These are phyloP conservation scores for Rhinichthys osculus DNA, from an alignment of 2,797 vertebrate species.

Conservation along the genomic window DNA sequence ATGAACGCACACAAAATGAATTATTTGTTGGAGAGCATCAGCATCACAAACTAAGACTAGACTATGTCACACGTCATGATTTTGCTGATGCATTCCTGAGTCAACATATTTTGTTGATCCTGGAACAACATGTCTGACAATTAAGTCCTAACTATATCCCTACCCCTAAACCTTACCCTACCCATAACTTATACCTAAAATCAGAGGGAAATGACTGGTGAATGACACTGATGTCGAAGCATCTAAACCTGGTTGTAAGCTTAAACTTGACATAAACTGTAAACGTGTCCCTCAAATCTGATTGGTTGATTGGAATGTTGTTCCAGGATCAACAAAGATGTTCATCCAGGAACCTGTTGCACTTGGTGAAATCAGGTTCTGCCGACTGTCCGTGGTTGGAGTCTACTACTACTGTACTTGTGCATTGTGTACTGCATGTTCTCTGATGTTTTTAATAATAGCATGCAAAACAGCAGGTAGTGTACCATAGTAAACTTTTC, in stretches of 20 bases:
- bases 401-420: neutral
- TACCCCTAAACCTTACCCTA: neutral
- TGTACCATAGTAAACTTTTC: neutral
- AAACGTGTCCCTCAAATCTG: too few species aligned
- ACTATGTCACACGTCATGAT: neutral
- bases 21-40: neutral
- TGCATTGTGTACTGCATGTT: neutral
- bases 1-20: neutral
- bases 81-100: neutral
- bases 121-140: neutral
- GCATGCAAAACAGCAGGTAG: neutral
- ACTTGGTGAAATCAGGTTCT: neutral
- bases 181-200: neutral
- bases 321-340: neutral
- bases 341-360: neutral
- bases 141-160: neutral
- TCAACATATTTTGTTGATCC: neutral
- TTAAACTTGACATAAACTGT: too few species aligned
- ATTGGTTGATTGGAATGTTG: neutral
- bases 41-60: neutral
- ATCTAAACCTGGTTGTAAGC: too few species aligned
- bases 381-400: neutral
- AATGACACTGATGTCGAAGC: too few species aligned
- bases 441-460: neutral
- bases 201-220: neutral